A percentile compares a stretch with the other conserved stretches of the same genome.
phyloP scores from a whole-genome alignment of 2,797 vertebrate genomes.

The Simalia tracyae region DNA sequence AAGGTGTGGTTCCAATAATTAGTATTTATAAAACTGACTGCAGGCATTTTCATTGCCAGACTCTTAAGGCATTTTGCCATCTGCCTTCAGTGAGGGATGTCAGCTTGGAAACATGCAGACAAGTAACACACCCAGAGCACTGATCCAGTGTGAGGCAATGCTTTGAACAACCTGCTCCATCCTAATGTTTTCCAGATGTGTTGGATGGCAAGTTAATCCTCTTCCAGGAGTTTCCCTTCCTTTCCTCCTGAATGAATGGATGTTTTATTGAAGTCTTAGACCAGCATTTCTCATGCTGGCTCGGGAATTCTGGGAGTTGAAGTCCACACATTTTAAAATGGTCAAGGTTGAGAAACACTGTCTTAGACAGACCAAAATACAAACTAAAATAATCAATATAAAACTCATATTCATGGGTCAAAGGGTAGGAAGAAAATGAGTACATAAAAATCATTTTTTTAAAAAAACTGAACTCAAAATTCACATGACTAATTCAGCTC shows the following conservation, averaged over 20 bases:
- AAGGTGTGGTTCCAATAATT: slow-evolving; percentile 4
- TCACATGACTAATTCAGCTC: not conserved
- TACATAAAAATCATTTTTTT: not conserved
- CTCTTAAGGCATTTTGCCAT: not conserved
- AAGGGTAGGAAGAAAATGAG: not conserved
- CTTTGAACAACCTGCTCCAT: not conserved
- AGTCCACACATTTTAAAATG: too few species aligned
- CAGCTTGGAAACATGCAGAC: not conserved
- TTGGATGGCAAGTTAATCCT: not conserved
- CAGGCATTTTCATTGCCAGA: not conserved
- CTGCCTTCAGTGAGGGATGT: not conserved
- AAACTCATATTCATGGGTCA: not conserved
- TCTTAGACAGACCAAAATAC: too few species aligned
- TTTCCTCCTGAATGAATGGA: not conserved
- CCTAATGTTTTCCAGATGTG: not conserved
- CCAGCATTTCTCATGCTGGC: too few species aligned
- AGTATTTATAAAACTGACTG: not conserved
- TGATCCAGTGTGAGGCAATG: not conserved
- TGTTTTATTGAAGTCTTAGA: not conserved
- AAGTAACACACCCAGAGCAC: not conserved
- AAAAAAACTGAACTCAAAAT: not conserved
- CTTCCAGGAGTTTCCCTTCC: not conserved
- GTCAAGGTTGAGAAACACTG: too few species aligned
- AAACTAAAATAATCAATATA: not conserved
- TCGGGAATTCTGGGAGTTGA: too few species aligned